These are phyloP conservation scores for Drosophila diplacantha DNA, from an alignment of 2,888 invertebrate species.

Conservation along the genomic window DNA sequence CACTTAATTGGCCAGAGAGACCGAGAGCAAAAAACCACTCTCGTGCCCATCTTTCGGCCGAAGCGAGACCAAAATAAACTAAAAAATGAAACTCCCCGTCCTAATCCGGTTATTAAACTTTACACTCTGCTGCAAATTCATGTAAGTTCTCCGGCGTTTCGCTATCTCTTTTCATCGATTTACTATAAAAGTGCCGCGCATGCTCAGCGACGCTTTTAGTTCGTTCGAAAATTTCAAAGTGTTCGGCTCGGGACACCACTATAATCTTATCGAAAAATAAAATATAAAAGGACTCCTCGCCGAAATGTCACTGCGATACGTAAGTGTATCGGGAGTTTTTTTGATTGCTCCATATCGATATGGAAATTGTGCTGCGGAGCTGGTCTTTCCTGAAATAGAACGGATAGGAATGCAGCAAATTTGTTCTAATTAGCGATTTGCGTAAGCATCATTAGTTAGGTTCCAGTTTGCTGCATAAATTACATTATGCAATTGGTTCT, in stretches of 20 bases:
- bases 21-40: constrained; percentile 9
- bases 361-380: constrained; percentile 11
- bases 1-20: constrained; percentile 43
- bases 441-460: constrained; percentile 35
- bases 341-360: constrained; percentile 20
- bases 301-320: constrained; percentile 30
- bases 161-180: constrained; percentile 27
- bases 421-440: constrained; percentile 41
- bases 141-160: constrained; percentile 31
- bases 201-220: constrained; percentile 66
- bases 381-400: constrained; percentile 30
- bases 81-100: constrained; percentile 43
- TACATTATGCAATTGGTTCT: constrained; percentile 29
- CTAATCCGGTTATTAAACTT: constrained; percentile 72
- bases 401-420: constrained; percentile 22
- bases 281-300: constrained; percentile 1
- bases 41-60: constrained; percentile 29
- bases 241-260: constrained; percentile 24
- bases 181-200: constrained; percentile 57
- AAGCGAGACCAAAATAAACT: constrained; percentile 23
- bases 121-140: constrained; percentile 48
- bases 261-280: constrained; percentile 8
- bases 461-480: constrained; percentile 36
- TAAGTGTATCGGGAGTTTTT: constrained; percentile 22
- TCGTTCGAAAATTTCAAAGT: constrained; percentile 43